A percentile compares a stretch with the other conserved stretches of the same genome.
Evolutionary conservation across 2,797 vertebrate species (phyloP).

Genomic region (Clarias pachynema): DNA sequence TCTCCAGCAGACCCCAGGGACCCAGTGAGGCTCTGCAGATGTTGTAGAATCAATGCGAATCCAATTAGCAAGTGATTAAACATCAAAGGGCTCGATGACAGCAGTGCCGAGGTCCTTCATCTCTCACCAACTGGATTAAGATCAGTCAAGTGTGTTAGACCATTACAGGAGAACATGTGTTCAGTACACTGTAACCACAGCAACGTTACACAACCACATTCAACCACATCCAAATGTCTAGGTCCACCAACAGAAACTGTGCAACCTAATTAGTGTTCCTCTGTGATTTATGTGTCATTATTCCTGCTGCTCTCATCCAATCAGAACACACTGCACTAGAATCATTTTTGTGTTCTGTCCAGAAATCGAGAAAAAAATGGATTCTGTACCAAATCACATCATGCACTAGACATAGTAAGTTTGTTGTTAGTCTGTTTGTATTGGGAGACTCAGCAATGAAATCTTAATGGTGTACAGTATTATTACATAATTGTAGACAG

Average conservation of each 20-base stretch:
- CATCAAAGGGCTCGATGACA: constrained; percentile 47
- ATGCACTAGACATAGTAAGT: neutral
- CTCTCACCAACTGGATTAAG: constrained; percentile 34
- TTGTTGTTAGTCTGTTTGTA: neutral
- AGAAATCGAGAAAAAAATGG: neutral
- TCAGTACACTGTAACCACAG: constrained; percentile 27
- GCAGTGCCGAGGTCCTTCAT: constrained; percentile 26
- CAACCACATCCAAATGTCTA: neutral
- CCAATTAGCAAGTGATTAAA: constrained; percentile 54
- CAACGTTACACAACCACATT: neutral
- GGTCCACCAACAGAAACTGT: constrained; percentile 9
- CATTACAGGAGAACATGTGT: constrained; percentile 36
- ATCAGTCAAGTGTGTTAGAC: constrained; percentile 43
- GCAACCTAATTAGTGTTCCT: neutral
- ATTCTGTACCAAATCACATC: neutral
- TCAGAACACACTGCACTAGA: neutral
- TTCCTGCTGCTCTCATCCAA: neutral
- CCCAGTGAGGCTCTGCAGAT: constrained; percentile 38
- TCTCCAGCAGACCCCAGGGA: constrained; percentile 29
- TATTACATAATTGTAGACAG: neutral
- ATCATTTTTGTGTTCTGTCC: neutral
- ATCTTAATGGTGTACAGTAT: neutral
- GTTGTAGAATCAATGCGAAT: constrained; percentile 49
- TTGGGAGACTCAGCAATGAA: no score
- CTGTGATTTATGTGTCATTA: neutral